Conservation (phyloP, 2,888 invertebrate genomes). For the Blomia tropicalis region DNA sequence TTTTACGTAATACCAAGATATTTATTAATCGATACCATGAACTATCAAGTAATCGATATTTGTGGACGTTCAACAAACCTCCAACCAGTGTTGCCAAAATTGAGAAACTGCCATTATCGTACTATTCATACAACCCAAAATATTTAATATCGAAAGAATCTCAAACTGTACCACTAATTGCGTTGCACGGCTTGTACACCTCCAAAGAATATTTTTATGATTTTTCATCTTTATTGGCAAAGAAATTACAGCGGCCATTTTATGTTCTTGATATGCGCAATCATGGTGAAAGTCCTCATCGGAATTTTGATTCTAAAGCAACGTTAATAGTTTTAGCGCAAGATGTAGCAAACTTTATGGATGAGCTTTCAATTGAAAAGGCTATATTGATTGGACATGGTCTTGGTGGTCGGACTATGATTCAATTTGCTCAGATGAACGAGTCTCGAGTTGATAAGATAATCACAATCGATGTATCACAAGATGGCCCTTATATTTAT, state of each 20-base stretch:
- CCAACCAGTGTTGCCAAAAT: not conserved
- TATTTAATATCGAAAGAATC: not conserved
- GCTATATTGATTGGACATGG: slow-evolving; percentile 14
- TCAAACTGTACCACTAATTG: not conserved
- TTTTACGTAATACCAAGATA: not conserved
- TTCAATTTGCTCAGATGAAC: slow-evolving; percentile 2
- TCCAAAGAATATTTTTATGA: slow-evolving; percentile 8
- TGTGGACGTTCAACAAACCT: slow-evolving; percentile 2
- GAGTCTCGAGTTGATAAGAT: slow-evolving; percentile 7
- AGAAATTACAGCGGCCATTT: not conserved
- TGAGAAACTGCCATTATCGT: slow-evolving; percentile 7
- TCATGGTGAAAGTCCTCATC: slow-evolving; percentile 18
- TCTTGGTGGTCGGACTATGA: slow-evolving; percentile 14
- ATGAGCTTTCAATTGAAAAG: slow-evolving; percentile 10
- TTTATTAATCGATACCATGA: too few species aligned
- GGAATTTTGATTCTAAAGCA: not conserved
- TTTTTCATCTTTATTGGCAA: not conserved
- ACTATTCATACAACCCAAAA: slow-evolving; percentile 15
- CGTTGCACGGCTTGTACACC: slow-evolving; percentile 13
- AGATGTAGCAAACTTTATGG: slow-evolving; percentile 18
- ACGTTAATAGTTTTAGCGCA: not conserved
- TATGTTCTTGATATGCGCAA: slow-evolving; percentile 19
- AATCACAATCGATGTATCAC: slow-evolving; percentile 10
- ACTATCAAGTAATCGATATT: not conserved
- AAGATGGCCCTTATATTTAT: not conserved